Base-by-base conservation (phyloP, 1,140 invertebrate species). In the Colletes latitarsis region DNA sequence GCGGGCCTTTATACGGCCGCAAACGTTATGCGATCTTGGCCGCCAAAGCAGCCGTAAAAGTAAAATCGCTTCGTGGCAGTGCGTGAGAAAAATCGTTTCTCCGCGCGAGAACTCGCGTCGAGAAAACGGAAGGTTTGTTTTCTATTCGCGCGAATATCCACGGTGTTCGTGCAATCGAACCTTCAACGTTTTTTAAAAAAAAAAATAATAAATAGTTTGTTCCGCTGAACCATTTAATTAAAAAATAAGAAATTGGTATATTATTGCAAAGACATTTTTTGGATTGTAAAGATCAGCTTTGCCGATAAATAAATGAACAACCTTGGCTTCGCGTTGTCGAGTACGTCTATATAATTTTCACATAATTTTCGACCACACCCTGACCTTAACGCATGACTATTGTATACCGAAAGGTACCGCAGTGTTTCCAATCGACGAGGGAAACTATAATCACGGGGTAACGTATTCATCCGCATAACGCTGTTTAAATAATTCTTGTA, bases 401-500 rank as follows among this genome's bases (percentile, higher is more conserved):
- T 21, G 15, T 39, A 39, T 21, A 30, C 19, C 58, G 21, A 60
- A 60, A 60, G 58, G 58, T 19, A 53, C 52, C 4, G 6, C 21
- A 62, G 14, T 6, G 30, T 62, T 30, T 66, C 64, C 17, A 17
- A n/a, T 19, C 19, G 4, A 17, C 21, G n/a, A 43, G 62, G 14
- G n/a, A 60, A 60, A 71, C 15, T 10, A n/a, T 71, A 58, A 71
- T 71, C 49, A 71, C 30, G 15, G 52, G 30, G 4, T 19, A 49
- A 58, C 21, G 19, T 66, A 66, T 39, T 64, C 4, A 21, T 10
- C 21, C 10, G 46, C 9, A 4, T 9, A 39, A n/a, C 21, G 30
- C 9, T 9, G 49, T 81, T 81, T 81, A 55, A 53, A 77, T 77
- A 70, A 82, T 82, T 71, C 52, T 39, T 19, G 21, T 17, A 10